Percentiles rank a stretch among this genome's conserved stretches.
phyloP scores from a whole-genome alignment of 1,140 invertebrate genomes.

The Drosophila sp. region DNA sequence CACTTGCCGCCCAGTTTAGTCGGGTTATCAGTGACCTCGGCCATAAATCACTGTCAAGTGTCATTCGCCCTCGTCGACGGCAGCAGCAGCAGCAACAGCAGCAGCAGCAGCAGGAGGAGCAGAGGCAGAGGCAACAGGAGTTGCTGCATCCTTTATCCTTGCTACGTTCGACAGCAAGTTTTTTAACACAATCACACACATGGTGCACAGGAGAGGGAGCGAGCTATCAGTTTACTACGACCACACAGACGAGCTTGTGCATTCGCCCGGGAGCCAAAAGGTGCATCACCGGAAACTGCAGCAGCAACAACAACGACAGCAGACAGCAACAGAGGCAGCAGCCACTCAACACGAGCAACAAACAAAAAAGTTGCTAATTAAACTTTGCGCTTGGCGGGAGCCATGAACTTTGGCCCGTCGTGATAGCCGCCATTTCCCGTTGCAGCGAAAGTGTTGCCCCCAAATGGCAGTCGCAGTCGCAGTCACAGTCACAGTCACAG shows the following conservation, averaged over 20 bases:
- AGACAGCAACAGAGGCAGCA: constrained; percentile 35
- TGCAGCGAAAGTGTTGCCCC: constrained; percentile 72
- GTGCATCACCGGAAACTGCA: constrained; percentile 75
- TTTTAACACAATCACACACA: constrained; percentile 49
- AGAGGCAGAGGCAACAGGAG: constrained; percentile 27
- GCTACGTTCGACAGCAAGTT: constrained; percentile 57
- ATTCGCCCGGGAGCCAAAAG: constrained; percentile 68
- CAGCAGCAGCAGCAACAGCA: not conserved
- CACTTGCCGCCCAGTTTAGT: constrained; percentile 72
- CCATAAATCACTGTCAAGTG: constrained; percentile 85
- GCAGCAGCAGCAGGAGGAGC: not conserved
- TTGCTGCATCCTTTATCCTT: constrained; percentile 64
- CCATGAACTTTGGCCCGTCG: constrained; percentile 61
- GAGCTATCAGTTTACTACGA: constrained; percentile 63
- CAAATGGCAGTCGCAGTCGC: constrained; percentile 30
- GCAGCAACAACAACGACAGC: constrained; percentile 33
- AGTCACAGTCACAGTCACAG: not conserved
- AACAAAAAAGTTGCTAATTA: constrained; percentile 78
- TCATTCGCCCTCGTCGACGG: constrained; percentile 69
- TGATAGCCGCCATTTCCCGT: constrained; percentile 32
- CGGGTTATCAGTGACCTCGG: constrained; percentile 75
- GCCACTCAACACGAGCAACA: constrained; percentile 58
- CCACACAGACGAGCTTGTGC: constrained; percentile 59
- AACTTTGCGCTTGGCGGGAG: constrained; percentile 66
- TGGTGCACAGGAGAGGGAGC: not conserved